phyloP scores from a whole-genome alignment of 2,888 invertebrate genomes.

The Standfussiana lucernea region DNA sequence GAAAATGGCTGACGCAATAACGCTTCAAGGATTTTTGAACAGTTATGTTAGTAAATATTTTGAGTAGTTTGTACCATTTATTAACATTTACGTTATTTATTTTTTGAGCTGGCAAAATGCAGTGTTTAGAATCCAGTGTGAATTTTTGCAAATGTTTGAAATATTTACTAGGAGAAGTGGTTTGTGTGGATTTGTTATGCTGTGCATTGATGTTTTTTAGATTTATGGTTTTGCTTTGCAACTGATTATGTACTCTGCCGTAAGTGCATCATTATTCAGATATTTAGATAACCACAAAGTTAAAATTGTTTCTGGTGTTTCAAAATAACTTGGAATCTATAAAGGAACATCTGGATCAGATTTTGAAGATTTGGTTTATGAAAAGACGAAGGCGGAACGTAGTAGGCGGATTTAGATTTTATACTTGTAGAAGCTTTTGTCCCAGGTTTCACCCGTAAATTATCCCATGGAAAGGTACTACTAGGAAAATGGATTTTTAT shows the following conservation, averaged over 20 bases:
- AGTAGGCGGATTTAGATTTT: neutral
- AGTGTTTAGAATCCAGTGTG: slow-evolving; percentile 39
- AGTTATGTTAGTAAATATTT: slow-evolving; percentile 38
- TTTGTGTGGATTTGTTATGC: slow-evolving; percentile 29
- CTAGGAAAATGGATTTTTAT: neutral
- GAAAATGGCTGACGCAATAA: slow-evolving; percentile 29
- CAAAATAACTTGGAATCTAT: neutral
- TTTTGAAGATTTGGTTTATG: neutral
- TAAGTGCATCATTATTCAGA: neutral
- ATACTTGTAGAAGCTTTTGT: neutral
- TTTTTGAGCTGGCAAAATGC: slow-evolving; percentile 35
- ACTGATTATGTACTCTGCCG: neutral
- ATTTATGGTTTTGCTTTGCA: slow-evolving; percentile 18
- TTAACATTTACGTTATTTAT: slow-evolving; percentile 37
- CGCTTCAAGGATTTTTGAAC: slow-evolving; percentile 33
- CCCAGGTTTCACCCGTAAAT: neutral
- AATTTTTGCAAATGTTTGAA: slow-evolving; percentile 36
- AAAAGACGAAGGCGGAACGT: neutral
- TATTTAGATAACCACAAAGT: neutral
- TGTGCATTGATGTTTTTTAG: slow-evolving; percentile 5
- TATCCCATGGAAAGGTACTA: neutral
- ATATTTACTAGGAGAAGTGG: slow-evolving; percentile 38
- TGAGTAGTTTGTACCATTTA: slow-evolving; percentile 32
- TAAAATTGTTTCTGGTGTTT: neutral
- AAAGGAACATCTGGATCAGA: neutral